Percentiles rank a stretch among this genome's conserved stretches.
These are phyloP conservation scores for Sus scrofa DNA, from an alignment of 2,113 vertebrate genomes.

Conservation along the genomic window T2T-Sscrofa CM000820.6:48471001-48471500, in stretches of 20 bases:
- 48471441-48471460: background rate
- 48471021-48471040: no score
- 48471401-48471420: background rate
- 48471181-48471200: background rate
- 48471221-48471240: background rate
- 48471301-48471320: background rate
- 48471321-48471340: background rate
- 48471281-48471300: background rate
- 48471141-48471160: background rate
- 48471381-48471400: background rate
- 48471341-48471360: background rate
- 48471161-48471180: slow-evolving; percentile 22
- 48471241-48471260: slow-evolving; percentile 12
- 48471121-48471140: slow-evolving; percentile 17
- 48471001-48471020: no score
- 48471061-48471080: background rate
- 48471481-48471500: background rate
- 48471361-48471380: background rate
- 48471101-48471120: slow-evolving; percentile 37
- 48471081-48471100: background rate
- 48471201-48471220: background rate
- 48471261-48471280: background rate
- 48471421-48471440: background rate
- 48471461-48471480: background rate
- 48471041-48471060: background rate